phyloP scores from a whole-genome alignment of 2,113 vertebrate genomes.

The Todiramphus saurophagus region DNA sequence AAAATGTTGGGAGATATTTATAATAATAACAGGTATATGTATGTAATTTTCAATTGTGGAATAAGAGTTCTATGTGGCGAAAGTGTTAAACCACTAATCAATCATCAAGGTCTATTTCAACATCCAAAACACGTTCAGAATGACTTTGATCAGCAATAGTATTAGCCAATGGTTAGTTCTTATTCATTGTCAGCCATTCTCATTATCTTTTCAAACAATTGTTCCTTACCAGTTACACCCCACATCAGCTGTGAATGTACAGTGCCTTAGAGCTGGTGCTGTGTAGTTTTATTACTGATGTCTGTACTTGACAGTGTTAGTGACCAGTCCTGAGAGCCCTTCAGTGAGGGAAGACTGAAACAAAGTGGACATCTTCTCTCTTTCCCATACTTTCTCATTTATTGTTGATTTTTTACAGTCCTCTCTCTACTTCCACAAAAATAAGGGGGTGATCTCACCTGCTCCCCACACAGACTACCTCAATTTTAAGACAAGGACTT shows the following conservation, averaged over 20 bases:
- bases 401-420: neutral
- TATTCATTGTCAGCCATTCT: neutral
- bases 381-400: neutral
- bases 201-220: neutral
- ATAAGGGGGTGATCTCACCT: neutral
- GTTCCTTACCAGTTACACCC: neutral
- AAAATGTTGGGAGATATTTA: no score
- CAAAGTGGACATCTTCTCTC: neutral
- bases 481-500: neutral
- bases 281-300: neutral
- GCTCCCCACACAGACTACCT: neutral
- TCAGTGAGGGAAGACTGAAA: neutral
- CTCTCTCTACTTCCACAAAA: neutral
- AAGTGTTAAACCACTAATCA: neutral
- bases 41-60: neutral
- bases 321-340: neutral
- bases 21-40: no score
- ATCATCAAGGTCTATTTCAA: neutral
- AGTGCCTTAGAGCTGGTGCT: neutral
- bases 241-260: neutral
- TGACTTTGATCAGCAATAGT: neutral
- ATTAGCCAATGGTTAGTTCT: neutral
- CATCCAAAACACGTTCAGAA: neutral
- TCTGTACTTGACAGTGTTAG: neutral
- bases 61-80: neutral